phyloP scores from a whole-genome alignment of 1,140 invertebrate species.

The Neodiprion pinetum region DNA sequence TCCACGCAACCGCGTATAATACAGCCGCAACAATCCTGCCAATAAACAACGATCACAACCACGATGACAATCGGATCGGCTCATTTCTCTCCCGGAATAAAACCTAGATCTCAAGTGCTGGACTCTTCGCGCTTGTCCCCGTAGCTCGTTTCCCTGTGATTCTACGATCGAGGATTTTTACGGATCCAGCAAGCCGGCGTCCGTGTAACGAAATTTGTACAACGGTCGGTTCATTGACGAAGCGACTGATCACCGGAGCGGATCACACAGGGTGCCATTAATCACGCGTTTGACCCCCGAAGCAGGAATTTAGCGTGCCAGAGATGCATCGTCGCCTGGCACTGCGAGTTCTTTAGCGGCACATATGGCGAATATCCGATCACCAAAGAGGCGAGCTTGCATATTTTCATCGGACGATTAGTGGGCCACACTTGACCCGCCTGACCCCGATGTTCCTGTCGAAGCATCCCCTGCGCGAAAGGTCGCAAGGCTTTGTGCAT shows the following conservation, averaged over 20 bases:
- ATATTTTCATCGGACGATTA: constrained; percentile 40
- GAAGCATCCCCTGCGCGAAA: constrained; percentile 27
- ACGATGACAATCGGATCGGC: too few relatives aligned
- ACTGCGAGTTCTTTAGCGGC: neutral
- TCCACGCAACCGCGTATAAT: neutral
- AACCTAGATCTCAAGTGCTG: too few relatives aligned
- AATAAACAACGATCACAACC: too few relatives aligned
- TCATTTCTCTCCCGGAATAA: too few relatives aligned
- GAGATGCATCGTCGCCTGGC: neutral
- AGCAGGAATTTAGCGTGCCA: neutral
- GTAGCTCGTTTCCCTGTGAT: too few relatives aligned
- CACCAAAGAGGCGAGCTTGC: neutral
- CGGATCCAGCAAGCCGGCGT: too few relatives aligned
- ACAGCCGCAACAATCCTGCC: too few relatives aligned
- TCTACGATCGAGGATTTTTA: too few relatives aligned
- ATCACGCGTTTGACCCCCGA: neutral
- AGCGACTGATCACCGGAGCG: neutral
- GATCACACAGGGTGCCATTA: neutral
- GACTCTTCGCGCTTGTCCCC: too few relatives aligned
- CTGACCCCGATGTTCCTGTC: constrained; percentile 28
- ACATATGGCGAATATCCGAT: neutral
- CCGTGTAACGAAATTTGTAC: too few relatives aligned
- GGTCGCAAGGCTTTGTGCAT: constrained; percentile 37
- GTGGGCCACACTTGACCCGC: constrained; percentile 51
- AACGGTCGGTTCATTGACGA: neutral